These are phyloP conservation scores for Trachymyrmex septentrionalis DNA, from an alignment of 1,140 invertebrate species.

Conservation along the genomic window DNA sequence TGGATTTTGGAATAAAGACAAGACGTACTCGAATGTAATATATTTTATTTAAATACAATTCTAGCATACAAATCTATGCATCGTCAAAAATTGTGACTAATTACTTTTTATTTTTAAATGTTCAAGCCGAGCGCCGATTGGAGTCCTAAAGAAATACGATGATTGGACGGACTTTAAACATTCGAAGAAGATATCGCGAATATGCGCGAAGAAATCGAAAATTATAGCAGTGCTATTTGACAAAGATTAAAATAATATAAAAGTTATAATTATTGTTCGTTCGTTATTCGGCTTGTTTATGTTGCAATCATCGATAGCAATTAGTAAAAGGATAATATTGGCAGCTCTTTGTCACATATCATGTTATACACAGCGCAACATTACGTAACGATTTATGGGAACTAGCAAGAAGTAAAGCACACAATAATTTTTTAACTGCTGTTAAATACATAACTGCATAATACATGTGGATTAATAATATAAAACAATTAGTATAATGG, in stretches of 20 bases:
- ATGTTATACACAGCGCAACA: conserved; percentile 2
- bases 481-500: not conserved
- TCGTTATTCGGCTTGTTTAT: not conserved
- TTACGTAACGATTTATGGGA: not conserved
- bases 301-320: not conserved
- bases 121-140: conserved; percentile 52
- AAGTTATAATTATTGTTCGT: conserved; percentile 18
- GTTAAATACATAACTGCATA: not conserved
- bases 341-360: conserved; percentile 18
- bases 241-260: conserved; percentile 22
- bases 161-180: conserved; percentile 72
- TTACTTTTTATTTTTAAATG: conserved; percentile 38
- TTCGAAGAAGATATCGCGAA: conserved; percentile 47
- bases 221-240: conserved; percentile 57
- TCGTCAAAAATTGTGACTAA: not conserved
- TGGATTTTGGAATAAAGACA: conserved; percentile 33
- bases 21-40: conserved; percentile 51
- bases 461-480: not conserved
- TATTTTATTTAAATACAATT: conserved; percentile 33
- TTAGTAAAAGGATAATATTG: not conserved
- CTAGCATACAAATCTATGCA: not conserved
- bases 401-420: not conserved
- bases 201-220: conserved; percentile 35
- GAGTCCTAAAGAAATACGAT: conserved; percentile 60
- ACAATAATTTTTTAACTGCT: not conserved